A percentile compares a stretch with the other conserved stretches of the same genome.
Conservation (phyloP, 1,140 invertebrate species). For the Oryctes rhinoceros region DNA sequence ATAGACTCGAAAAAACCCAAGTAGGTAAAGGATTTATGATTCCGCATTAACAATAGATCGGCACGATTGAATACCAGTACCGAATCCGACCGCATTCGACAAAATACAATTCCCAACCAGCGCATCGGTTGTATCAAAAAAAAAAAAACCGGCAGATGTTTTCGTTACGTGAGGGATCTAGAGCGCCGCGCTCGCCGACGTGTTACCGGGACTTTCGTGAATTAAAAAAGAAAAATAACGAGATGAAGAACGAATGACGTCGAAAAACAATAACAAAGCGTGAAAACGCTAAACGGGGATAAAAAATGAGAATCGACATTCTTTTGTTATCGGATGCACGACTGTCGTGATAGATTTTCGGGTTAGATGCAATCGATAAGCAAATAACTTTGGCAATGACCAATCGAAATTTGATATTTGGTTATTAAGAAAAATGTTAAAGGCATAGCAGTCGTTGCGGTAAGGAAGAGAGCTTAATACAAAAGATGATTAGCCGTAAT, state of each 20-base stretch:
- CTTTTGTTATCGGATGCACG: neutral
- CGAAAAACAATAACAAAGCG: conserved; percentile 28
- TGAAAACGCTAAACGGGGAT: neutral
- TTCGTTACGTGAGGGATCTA: neutral
- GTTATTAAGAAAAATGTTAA: too few species aligned
- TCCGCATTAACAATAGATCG: conserved; percentile 15
- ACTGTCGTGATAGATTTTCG: too few species aligned
- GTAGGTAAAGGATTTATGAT: conserved; percentile 16
- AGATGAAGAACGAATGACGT: conserved; percentile 8
- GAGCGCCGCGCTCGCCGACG: neutral
- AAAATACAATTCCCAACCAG: neutral
- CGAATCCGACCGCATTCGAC: conserved; percentile 11
- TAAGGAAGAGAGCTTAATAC: too few species aligned
- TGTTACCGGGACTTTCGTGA: neutral
- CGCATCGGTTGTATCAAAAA: neutral
- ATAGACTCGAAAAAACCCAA: conserved; percentile 3
- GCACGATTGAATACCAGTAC: neutral
- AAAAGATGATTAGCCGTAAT: too few species aligned
- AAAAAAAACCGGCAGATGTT: conserved; percentile 26
- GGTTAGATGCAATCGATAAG: too few species aligned
- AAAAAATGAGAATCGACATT: neutral
- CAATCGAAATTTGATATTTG: too few species aligned
- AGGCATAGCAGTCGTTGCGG: too few species aligned
- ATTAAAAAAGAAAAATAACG: neutral
- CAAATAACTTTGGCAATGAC: too few species aligned